Percentiles rank a stretch among this genome's conserved stretches.
phyloP scores from a whole-genome alignment of 2,888 invertebrate species.

The Lysandra bellargus region DNA sequence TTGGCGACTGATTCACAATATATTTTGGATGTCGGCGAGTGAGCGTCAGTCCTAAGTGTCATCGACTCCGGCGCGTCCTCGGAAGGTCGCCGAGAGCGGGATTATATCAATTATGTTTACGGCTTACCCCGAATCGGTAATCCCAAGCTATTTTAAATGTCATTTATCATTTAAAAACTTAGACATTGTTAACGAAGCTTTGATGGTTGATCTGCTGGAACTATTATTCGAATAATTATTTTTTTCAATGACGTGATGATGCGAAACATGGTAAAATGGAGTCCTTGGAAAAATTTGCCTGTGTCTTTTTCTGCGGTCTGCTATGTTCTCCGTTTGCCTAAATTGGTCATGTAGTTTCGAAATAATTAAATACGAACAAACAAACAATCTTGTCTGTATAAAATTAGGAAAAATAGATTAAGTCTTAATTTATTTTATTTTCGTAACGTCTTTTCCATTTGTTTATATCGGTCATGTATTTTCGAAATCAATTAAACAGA shows the following conservation, averaged over 20 bases:
- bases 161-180: not conserved
- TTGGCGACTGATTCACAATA: slow-evolving; percentile 21
- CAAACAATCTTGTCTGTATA: no score
- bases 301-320: no score
- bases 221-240: not conserved
- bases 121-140: not conserved
- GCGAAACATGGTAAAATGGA: not conserved
- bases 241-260: not conserved
- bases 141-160: not conserved
- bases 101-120: slow-evolving; percentile 39
- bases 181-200: not conserved
- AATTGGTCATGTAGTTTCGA: no score
- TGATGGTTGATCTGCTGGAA: not conserved
- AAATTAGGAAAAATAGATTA: not conserved
- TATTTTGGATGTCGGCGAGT: not conserved
- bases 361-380: no score
- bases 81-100: slow-evolving; percentile 55
- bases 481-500: no score
- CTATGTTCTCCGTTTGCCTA: no score
- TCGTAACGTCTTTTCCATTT: no score
- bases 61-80: slow-evolving; percentile 59
- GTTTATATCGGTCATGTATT: no score
- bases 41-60: slow-evolving; percentile 47
- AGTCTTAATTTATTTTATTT: not conserved
- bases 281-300: no score